Evolutionary conservation across 2,888 invertebrate genomes (phyloP).

Genomic region (Hirtodrosophila trivittata): DNA sequence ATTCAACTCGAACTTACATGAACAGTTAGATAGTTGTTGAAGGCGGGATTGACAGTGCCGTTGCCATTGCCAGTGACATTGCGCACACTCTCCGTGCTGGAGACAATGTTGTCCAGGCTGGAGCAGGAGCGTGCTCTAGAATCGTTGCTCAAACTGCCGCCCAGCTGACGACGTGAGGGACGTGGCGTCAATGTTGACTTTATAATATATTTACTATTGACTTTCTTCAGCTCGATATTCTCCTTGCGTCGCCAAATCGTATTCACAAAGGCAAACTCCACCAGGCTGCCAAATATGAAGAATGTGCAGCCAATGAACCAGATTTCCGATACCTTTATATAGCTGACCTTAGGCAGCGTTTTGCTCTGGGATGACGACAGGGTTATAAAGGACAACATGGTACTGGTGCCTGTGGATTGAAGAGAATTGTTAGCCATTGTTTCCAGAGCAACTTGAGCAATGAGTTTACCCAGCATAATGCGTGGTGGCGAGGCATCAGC

Average conservation of each 20-base stretch:
- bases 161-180: slow-evolving; percentile 72
- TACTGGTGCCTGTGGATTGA: slow-evolving; percentile 74
- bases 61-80: slow-evolving; percentile 69
- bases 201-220: slow-evolving; percentile 81
- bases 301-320: slow-evolving; percentile 82
- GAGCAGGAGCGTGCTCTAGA: slow-evolving; percentile 88
- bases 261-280: slow-evolving; percentile 81
- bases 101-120: slow-evolving; percentile 88
- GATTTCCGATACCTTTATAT: slow-evolving; percentile 80
- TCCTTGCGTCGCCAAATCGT: slow-evolving; percentile 82
- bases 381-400: slow-evolving; percentile 81
- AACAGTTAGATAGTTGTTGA: slow-evolving; percentile 84
- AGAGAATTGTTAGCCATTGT: neutral
- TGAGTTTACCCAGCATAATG: slow-evolving; percentile 76
- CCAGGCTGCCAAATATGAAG: slow-evolving; percentile 80
- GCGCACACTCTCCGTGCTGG: slow-evolving; percentile 88
- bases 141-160: slow-evolving; percentile 70
- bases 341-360: slow-evolving; percentile 80
- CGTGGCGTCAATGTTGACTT: slow-evolving; percentile 81
- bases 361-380: slow-evolving; percentile 80
- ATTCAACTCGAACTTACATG: slow-evolving; percentile 65
- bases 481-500: slow-evolving; percentile 80
- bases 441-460: neutral
- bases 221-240: slow-evolving; percentile 80
- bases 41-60: slow-evolving; percentile 81